Conservation (phyloP, 2,113 vertebrate genomes). For the Cynoglossus semilaevis region DNA sequence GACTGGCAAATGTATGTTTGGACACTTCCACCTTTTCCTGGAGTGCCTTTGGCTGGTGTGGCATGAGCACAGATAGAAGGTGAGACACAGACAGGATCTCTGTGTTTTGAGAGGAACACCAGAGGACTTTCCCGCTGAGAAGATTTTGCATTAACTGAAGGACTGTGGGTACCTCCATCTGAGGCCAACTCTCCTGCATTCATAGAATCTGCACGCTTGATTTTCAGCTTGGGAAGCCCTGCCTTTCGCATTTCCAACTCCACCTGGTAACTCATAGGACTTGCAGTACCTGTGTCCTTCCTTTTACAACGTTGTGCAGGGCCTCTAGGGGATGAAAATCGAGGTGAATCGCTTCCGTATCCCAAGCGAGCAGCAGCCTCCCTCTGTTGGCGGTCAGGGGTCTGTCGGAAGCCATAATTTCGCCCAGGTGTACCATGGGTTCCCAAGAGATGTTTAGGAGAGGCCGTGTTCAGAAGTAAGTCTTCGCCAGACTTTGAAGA, state of each 20-base stretch:
- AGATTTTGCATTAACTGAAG: conserved; percentile 40
- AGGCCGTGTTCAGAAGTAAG: neutral
- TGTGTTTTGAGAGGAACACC: conserved; percentile 69
- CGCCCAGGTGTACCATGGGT: conserved; percentile 19
- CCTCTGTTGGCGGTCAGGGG: conserved; percentile 80
- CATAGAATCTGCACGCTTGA: conserved; percentile 80
- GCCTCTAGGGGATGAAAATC: conserved; percentile 58
- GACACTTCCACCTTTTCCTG: conserved; percentile 77
- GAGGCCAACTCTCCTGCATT: conserved; percentile 35
- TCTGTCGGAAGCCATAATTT: conserved; percentile 75
- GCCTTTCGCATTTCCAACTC: conserved; percentile 88
- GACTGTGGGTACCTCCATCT: conserved; percentile 41
- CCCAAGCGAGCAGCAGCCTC: conserved; percentile 78
- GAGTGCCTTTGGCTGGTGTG: conserved; percentile 79
- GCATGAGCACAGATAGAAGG: conserved; percentile 77
- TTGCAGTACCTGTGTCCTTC: conserved; percentile 20
- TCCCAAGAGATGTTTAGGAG: conserved; percentile 9
- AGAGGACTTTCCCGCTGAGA: conserved; percentile 71
- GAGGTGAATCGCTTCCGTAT: conserved; percentile 37
- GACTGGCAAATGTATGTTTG: conserved; percentile 94
- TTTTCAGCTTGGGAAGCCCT: conserved; percentile 87
- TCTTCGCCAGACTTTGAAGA: conserved; percentile 26
- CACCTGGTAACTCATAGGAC: conserved; percentile 79
- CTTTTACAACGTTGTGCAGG: conserved; percentile 6
- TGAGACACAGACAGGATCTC: conserved; percentile 77